A percentile compares a stretch with the other conserved stretches of the same genome.
Conservation (phyloP, 2,113 vertebrate genomes). For the Cyanocitta stelleri region DNA sequence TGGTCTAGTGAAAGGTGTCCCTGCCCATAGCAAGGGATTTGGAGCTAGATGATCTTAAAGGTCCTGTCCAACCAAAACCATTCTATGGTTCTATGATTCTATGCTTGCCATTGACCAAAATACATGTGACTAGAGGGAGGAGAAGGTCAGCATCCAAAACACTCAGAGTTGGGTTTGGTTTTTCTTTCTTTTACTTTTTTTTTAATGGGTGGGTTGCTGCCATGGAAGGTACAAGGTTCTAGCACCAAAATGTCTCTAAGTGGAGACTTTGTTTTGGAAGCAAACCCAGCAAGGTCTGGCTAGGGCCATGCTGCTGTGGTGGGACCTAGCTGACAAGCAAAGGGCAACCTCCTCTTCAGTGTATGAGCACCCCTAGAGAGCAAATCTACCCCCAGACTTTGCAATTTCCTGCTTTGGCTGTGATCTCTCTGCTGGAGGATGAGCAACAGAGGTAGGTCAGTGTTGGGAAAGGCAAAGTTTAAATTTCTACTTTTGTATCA, state of each 20-base stretch:
- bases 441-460: neutral
- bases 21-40: neutral
- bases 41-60: neutral
- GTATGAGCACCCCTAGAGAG: neutral
- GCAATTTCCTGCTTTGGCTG: neutral
- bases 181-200: neutral
- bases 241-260: neutral
- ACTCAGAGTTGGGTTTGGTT: fast-evolving
- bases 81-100: neutral
- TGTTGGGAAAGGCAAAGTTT: neutral
- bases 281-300: neutral
- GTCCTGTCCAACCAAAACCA: neutral
- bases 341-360: neutral
- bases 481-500: neutral
- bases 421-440: neutral
- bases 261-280: neutral
- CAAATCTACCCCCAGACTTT: neutral
- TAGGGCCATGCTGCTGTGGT: fast-evolving
- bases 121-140: fast-evolving
- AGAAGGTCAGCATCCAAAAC: neutral
- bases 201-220: neutral
- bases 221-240: fast-evolving
- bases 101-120: neutral
- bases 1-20: neutral
- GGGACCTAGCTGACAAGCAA: neutral